phyloP scores from a whole-genome alignment of 2,888 invertebrate species.

The Chaitophorus viminalis region DNA sequence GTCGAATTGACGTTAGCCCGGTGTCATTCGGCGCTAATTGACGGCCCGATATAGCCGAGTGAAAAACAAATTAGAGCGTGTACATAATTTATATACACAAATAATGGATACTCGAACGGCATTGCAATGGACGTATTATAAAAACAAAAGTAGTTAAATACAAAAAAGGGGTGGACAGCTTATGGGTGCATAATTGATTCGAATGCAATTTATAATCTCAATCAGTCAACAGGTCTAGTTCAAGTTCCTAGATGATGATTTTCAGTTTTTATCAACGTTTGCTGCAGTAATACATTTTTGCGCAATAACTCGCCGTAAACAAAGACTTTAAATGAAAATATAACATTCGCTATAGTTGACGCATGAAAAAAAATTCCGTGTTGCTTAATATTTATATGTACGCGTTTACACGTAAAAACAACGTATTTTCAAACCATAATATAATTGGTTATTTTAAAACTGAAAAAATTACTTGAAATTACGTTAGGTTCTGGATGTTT shows the following conservation, averaged over 20 bases:
- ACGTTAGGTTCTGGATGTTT: too few species aligned
- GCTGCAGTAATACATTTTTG: too few species aligned
- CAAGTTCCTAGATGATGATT: background rate
- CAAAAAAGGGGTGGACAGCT: constrained; percentile 34
- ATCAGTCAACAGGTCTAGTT: constrained; percentile 30
- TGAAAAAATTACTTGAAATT: too few species aligned
- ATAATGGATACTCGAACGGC: constrained; percentile 49
- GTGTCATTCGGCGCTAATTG: constrained; percentile 58
- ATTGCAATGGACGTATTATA: constrained; percentile 41
- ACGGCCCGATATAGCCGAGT: constrained; percentile 42
- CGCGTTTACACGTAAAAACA: too few species aligned
- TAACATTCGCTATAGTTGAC: too few species aligned
- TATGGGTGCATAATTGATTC: constrained; percentile 58
- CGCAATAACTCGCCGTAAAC: too few species aligned
- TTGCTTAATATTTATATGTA: background rate
- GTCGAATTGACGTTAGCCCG: constrained; percentile 52
- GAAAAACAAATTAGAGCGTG: constrained; percentile 59
- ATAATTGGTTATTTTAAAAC: too few species aligned
- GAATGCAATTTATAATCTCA: constrained; percentile 16
- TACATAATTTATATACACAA: constrained; percentile 56
- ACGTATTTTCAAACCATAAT: too few species aligned
- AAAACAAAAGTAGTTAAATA: constrained; percentile 37
- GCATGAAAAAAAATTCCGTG: too few species aligned
- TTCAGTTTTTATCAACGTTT: background rate
- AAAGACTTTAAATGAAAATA: too few species aligned